Evolutionary conservation across 2,888 invertebrate species (phyloP).

Genomic region (Tortrix viridana): DNA sequence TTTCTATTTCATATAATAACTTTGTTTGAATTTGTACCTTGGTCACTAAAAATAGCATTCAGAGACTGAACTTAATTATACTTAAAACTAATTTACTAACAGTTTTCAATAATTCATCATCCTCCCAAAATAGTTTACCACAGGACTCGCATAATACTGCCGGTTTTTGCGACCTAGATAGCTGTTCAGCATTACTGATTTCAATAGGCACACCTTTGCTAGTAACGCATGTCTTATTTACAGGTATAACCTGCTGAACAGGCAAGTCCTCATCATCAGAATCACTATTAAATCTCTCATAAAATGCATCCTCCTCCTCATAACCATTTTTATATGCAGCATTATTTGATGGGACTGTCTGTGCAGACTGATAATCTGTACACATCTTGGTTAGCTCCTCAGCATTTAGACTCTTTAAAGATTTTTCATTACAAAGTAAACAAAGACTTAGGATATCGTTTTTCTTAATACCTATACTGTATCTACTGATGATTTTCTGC

Average conservation of each 20-base stretch:
- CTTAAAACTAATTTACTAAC: conserved; percentile 55
- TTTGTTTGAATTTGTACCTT: conserved; percentile 34
- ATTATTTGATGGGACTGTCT: conserved; percentile 40
- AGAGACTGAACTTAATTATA: conserved; percentile 51
- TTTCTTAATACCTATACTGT: conserved; percentile 85
- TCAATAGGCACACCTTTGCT: conserved; percentile 82
- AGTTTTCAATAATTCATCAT: conserved; percentile 60
- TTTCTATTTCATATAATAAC: conserved; percentile 1
- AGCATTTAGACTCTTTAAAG: conserved; percentile 56
- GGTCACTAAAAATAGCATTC: conserved; percentile 28
- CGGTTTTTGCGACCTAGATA: conserved; percentile 73
- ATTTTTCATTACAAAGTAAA: conserved; percentile 82
- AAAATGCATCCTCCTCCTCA: conserved; percentile 60
- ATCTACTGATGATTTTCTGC: conserved; percentile 86
- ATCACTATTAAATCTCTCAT: conserved; percentile 71
- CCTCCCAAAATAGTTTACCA: conserved; percentile 91
- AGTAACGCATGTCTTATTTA: conserved; percentile 69
- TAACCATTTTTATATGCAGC: conserved; percentile 48
- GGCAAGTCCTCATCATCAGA: conserved; percentile 69
- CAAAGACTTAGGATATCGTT: conserved; percentile 89
- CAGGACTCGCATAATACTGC: conserved; percentile 89
- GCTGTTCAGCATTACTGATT: conserved; percentile 75
- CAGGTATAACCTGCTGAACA: conserved; percentile 39
- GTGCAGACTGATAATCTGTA: conserved; percentile 51
- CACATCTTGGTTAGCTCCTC: conserved; percentile 63